These are phyloP conservation scores for Scartelaos histophorus DNA, from an alignment of 2,113 vertebrate species.

Conservation along the genomic window DNA sequence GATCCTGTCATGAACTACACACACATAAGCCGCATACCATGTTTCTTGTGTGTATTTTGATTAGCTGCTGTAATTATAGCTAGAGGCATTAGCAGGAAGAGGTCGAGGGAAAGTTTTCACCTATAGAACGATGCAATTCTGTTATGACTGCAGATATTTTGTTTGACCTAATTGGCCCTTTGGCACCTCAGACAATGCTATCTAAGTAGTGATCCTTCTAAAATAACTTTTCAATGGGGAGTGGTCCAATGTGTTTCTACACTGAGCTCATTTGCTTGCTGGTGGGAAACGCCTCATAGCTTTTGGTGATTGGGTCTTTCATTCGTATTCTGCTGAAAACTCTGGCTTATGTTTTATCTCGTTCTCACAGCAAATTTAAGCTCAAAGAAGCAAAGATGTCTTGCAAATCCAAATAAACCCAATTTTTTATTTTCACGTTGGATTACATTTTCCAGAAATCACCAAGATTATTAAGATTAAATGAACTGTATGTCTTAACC, in stretches of 20 bases:
- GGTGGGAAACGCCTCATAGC: background rate
- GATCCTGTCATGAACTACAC: no score
- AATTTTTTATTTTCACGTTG: background rate
- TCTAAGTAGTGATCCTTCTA: background rate
- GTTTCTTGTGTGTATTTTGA: background rate
- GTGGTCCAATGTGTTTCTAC: background rate
- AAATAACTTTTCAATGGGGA: background rate
- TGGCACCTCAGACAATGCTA: background rate
- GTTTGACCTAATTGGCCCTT: no score
- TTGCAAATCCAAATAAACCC: background rate
- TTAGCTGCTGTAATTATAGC: background rate
- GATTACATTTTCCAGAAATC: background rate
- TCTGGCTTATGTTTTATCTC: conserved; percentile 1
- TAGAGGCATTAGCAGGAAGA: background rate
- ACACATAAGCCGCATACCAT: background rate
- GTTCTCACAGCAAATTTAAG: background rate
- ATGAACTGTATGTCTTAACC: no score
- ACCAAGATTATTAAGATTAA: no score
- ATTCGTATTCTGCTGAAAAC: background rate
- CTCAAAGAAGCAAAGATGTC: background rate
- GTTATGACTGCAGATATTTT: background rate
- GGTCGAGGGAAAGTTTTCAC: background rate
- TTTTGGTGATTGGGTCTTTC: background rate
- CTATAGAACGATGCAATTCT: background rate
- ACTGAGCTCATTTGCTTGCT: background rate